Evolutionary conservation across 2,888 invertebrate genomes (phyloP), one percentile per base, ranked within the genome.

Genomic region (Drosophila aldrichi): DNA sequence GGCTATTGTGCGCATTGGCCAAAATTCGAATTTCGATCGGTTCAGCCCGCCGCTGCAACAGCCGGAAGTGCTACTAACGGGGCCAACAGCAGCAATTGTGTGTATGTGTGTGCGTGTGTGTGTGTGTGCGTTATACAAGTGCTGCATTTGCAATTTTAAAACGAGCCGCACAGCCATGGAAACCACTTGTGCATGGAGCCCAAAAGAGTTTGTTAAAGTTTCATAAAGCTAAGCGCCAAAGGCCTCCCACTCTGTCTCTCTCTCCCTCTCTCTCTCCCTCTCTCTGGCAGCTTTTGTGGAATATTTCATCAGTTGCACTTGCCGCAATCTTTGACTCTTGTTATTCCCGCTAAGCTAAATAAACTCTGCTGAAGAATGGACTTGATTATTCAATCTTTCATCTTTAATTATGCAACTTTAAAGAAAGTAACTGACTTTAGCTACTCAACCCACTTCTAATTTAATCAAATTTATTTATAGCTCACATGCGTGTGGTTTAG

Each of bases 11-110:
- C 57, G 70, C 58, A 63, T 75, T 78, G 79, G 69, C 76, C 76
- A 88, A 84, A 81, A 87, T 81, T 87, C 87, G 84, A 87, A 81
- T 79, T 86, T 79, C 84, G 63, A 83, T 87, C 73, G 76, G 43
- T 63, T 85, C 65, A 60, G 63, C 38, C 44, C 48, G 65, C 67
- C 65, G 69, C 73, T 79, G 49, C 18, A 48, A 44, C 55, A 60
- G 40, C 63, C 66, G 62, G 59, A 69, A 59, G 70, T 59, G 64
- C 63, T 58, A 16, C 58, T 57, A 62, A 60, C 64, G 68, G 40
- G 22, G n/a, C 54, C 22, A 49, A 34, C 69, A 54, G 61, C 61
- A 63, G 55, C 40, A 22, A 9, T 18, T 56, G 65, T 72, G 57
- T 55, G 54, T 54, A 25, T 77, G 61, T 55, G 52, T 40, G 32